Evolutionary conservation across 2,797 vertebrate genomes (phyloP), one percentile per base, ranked within the genome.

Genomic region (Zenarchopterus dispar): DNA sequence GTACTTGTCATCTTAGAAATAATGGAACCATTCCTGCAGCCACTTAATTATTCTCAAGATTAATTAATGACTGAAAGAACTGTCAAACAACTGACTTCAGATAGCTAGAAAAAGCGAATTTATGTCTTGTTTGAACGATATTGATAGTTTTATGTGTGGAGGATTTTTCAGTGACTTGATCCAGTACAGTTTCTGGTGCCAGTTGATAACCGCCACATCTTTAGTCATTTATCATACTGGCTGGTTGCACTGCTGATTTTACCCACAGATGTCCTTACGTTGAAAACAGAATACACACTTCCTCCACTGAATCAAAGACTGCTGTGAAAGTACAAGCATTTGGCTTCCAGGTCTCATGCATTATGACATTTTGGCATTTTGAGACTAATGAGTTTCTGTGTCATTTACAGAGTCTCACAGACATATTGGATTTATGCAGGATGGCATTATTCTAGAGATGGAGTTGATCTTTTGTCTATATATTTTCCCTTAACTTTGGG

Each of bases 371-470:
- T 70, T 83, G 84, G 50, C 78, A 82, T 86, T 90, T 88, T 70
- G 51, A 45, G 48, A 70, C 44, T 86, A 84, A 92, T 91, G 77
- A 86, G 80, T 88, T 89, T 85, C 70, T 51, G 63, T 67, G 75
- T 87, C 60, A 84, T 82, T 82, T 75, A 48, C 67, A 65, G 51
- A 85, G 60, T 73, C 62, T 53, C 72, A 70, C 61, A 72, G 61
- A 82, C 75, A 74, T 80, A 82, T 87, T 86, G 59, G 70, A 89
- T 84, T 76, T 47, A 68, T 52, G 77, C 62, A 80, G 65, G 24
- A 55, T 10, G 1, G 67, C 56, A 77, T 83, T 81, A 76, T 72
- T 65, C 56, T 22, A 50, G 8, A 59, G 72, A 82, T 72, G 51
- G 49, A 67, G 75, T 73, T 62, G 73, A 62, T 85, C 47, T 84